These are phyloP conservation scores for Scaeva pyrastri DNA, from an alignment of 2,888 invertebrate species.

Conservation along the genomic window DNA sequence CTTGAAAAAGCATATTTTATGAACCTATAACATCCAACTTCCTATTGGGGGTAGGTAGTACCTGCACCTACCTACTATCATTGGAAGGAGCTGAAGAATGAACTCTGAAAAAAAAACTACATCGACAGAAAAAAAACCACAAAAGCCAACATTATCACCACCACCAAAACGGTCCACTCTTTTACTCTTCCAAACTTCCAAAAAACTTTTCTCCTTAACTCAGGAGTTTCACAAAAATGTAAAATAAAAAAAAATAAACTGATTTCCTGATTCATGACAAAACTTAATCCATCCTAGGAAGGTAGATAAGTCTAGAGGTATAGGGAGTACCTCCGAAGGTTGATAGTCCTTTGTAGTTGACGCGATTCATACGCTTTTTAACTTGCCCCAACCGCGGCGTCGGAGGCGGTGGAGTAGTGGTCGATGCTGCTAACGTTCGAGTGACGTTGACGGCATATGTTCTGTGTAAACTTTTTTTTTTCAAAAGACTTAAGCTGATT, in stretches of 20 bases:
- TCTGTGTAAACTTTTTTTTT: no score
- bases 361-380: neutral
- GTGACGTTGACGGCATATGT: no score
- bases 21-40: neutral
- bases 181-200: neutral
- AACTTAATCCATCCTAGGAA: conserved; percentile 63
- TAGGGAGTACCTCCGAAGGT: conserved; percentile 2
- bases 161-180: conserved; percentile 3
- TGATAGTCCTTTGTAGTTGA: neutral
- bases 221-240: neutral
- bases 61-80: neutral
- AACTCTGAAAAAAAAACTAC: conserved; percentile 1
- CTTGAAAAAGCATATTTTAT: neutral
- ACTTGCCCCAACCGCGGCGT: conserved; percentile 9
- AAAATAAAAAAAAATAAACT: conserved; percentile 20
- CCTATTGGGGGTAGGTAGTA: no score
- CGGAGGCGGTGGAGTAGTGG: no score
- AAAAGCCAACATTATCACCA: neutral
- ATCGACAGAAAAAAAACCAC: neutral
- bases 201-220: conserved; percentile 60
- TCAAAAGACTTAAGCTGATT: no score
- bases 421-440: no score
- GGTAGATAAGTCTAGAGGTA: neutral
- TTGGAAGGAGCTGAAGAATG: neutral
- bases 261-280: conserved; percentile 66